phyloP scores from a whole-genome alignment of 2,797 vertebrate genomes.

The Melanotaenia trifasciata region DNA sequence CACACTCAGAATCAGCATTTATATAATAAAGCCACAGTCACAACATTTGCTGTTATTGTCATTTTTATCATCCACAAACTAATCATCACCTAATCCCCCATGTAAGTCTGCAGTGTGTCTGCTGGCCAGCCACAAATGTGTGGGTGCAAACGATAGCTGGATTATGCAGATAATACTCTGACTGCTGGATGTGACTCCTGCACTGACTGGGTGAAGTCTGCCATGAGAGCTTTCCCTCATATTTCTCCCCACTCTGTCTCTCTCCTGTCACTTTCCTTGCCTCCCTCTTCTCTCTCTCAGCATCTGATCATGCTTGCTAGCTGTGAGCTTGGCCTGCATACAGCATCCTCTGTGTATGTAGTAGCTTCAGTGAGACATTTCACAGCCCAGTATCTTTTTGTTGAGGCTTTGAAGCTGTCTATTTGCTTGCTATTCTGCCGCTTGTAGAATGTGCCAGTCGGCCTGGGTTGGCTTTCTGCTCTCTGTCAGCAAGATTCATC shows the following conservation, averaged over 20 bases:
- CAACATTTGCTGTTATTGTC: conserved; percentile 31
- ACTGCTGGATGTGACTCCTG: conserved; percentile 43
- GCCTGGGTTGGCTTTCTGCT: conserved; percentile 37
- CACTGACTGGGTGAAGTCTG: conserved; percentile 43
- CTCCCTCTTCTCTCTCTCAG: conserved; percentile 11
- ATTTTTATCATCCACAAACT: conserved; percentile 40
- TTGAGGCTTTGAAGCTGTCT: conserved; percentile 14
- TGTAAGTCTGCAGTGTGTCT: conserved; percentile 61
- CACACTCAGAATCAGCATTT: background rate
- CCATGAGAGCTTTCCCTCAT: conserved; percentile 41
- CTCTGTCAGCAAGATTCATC: conserved; percentile 27
- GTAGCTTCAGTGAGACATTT: conserved; percentile 26
- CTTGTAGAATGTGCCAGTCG: conserved; percentile 29
- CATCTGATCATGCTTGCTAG: conserved; percentile 25
- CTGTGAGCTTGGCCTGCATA: conserved; percentile 21
- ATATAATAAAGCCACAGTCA: conserved; percentile 9
- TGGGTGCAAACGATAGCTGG: conserved; percentile 70
- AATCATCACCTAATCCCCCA: conserved; percentile 64
- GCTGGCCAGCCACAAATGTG: conserved; percentile 51
- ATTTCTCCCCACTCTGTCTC: conserved; percentile 26
- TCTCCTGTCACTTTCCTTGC: conserved; percentile 2
- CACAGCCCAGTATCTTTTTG: conserved; percentile 14
- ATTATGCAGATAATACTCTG: conserved; percentile 67
- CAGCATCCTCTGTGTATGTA: background rate
- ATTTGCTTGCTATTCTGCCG: conserved; percentile 2